A percentile compares a stretch with the other conserved stretches of the same genome.
Conservation (phyloP, 37 sponge, comb jelly and placozoan species). For the Cladorhizidae sp. region DNA sequence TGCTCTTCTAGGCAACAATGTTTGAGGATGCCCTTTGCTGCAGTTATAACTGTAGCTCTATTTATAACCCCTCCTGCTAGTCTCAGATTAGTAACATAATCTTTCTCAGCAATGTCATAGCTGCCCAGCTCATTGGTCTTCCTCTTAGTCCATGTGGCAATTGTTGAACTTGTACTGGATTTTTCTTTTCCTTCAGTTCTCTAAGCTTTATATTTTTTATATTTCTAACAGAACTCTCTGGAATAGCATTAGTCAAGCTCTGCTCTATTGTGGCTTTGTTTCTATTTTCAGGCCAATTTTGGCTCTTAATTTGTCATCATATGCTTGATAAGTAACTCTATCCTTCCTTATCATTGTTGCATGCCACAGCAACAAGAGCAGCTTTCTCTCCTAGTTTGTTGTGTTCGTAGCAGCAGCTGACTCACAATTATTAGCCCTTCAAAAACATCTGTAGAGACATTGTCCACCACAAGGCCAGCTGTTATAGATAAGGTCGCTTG, state of each 20-base stretch:
- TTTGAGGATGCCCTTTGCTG: constrained; percentile 6
- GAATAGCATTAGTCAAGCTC: neutral
- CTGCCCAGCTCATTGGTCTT: neutral
- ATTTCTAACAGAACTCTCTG: constrained; percentile 1
- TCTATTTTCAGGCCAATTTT: neutral
- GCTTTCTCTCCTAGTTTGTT: neutral
- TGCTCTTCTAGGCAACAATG: constrained; percentile 8
- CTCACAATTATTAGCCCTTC: too few relatives aligned
- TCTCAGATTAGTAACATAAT: constrained; percentile 9
- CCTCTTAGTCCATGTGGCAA: constrained; percentile 4
- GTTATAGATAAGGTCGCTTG: too few relatives aligned
- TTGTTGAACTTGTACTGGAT: neutral
- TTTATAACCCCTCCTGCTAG: too few relatives aligned
- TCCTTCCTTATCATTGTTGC: too few relatives aligned
- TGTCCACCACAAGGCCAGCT: too few relatives aligned
- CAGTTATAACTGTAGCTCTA: neutral
- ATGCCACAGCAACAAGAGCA: too few relatives aligned
- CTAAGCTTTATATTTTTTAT: constrained; percentile 3
- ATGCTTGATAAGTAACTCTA: neutral
- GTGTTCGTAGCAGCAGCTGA: neutral
- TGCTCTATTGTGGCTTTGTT: neutral
- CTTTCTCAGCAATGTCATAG: neutral
- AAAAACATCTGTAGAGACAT: neutral
- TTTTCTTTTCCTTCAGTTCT: neutral
- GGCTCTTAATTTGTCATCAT: neutral